phyloP scores from a whole-genome alignment of 2,113 vertebrate species.

The Austrofundulus limnaeus region DNA sequence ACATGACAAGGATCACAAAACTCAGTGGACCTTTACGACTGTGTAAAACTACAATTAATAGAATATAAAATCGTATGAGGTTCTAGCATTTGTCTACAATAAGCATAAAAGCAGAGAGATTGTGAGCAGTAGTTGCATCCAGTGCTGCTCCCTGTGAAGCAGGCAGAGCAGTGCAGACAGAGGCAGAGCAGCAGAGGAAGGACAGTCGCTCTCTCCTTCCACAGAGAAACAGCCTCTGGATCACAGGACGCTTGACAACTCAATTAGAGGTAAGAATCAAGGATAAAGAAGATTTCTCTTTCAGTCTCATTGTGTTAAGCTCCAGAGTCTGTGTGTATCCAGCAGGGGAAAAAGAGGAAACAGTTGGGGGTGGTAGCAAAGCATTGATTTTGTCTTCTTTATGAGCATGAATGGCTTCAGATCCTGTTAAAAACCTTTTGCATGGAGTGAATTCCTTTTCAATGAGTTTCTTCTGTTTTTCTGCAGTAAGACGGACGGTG shows the following conservation, averaged over 20 bases:
- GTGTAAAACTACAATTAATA: no score
- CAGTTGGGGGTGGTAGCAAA: constrained; percentile 2
- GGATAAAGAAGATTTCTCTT: not conserved
- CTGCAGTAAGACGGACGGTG: constrained; percentile 3
- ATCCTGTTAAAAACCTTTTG: not conserved
- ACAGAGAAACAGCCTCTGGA: constrained; percentile 32
- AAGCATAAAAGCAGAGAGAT: no score
- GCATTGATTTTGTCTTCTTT: constrained; percentile 15
- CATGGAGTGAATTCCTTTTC: not conserved
- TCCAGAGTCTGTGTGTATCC: constrained; percentile 2
- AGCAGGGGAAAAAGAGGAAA: constrained; percentile 1
- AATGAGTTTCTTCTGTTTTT: constrained; percentile 1
- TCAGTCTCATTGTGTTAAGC: constrained; percentile 15
- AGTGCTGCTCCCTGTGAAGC: constrained; percentile 11
- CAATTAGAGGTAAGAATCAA: constrained; percentile 49
- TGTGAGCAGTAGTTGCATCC: no score
- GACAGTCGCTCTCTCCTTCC: constrained; percentile 22
- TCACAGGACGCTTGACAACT: constrained; percentile 42
- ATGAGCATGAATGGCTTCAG: constrained; percentile 1
- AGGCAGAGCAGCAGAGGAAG: constrained; percentile 34
- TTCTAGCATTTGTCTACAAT: no score
- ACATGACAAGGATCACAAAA: no score
- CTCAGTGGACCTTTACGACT: no score
- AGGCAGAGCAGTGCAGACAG: constrained; percentile 47
- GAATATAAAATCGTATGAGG: no score